A percentile compares a stretch with the other conserved stretches of the same genome.
These are phyloP conservation scores for Chionodraco myersi DNA, from an alignment of 2,113 vertebrate species.

Conservation along the genomic window DNA sequence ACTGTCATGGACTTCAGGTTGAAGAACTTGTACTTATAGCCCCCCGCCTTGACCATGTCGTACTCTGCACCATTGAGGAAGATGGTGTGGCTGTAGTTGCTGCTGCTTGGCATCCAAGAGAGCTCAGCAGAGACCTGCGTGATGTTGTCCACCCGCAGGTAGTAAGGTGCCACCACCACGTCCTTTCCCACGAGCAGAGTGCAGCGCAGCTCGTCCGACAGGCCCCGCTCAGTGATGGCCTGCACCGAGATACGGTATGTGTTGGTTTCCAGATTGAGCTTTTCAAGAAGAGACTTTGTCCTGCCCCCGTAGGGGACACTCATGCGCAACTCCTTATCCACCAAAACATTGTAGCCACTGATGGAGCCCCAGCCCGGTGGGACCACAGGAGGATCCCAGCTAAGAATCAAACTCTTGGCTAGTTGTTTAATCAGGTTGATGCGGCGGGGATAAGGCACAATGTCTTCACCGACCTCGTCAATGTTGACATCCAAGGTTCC, in stretches of 20 bases:
- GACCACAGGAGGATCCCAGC: slow-evolving; percentile 95
- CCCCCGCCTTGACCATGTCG: slow-evolving; percentile 90
- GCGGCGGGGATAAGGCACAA: slow-evolving; percentile 97
- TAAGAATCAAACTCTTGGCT: slow-evolving; percentile 97
- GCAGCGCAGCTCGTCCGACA: slow-evolving; percentile 93
- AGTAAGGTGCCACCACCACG: slow-evolving; percentile 93
- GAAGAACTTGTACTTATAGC: slow-evolving; percentile 93
- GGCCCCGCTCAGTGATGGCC: slow-evolving; percentile 90
- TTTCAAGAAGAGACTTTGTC: slow-evolving; percentile 95
- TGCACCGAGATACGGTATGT: slow-evolving; percentile 95
- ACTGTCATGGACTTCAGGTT: slow-evolving; percentile 92
- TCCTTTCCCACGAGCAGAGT: slow-evolving; percentile 95
- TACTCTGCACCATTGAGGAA: slow-evolving; percentile 95
- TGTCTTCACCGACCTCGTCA: slow-evolving; percentile 95
- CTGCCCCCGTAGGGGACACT: slow-evolving; percentile 90
- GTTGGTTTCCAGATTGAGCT: slow-evolving; percentile 89
- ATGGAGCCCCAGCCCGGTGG: slow-evolving; percentile 92
- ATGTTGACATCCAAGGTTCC: slow-evolving; percentile 90
- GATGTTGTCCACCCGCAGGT: slow-evolving; percentile 91
- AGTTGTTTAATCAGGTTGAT: slow-evolving; percentile 99
- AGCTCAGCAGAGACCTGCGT: slow-evolving; percentile 92
- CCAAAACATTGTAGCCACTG: slow-evolving; percentile 94
- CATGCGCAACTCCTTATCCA: slow-evolving; percentile 92
- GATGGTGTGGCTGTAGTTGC: slow-evolving; percentile 96
- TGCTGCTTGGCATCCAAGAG: slow-evolving; percentile 96